A percentile compares a stretch with the other conserved stretches of the same genome.
phyloP scores from a whole-genome alignment of 2,797 vertebrate species.

The Pachyuromys duprasi region DNA sequence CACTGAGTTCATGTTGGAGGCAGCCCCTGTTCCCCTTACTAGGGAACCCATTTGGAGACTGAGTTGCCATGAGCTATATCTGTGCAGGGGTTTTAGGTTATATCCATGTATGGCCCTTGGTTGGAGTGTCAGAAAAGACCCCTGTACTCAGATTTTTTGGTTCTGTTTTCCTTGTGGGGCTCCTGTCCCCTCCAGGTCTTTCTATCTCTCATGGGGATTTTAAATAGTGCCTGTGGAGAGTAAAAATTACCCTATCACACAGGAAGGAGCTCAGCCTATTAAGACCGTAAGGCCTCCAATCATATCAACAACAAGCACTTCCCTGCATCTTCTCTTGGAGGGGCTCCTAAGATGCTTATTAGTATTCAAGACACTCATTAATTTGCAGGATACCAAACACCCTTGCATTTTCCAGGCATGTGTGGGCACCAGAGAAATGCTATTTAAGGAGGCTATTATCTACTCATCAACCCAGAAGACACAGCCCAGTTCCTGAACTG shows the following conservation, averaged over 20 bases:
- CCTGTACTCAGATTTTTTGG: no score
- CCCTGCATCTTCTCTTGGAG: background rate
- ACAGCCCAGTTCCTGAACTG: background rate
- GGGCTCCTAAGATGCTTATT: conserved; percentile 19
- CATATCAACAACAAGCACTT: background rate
- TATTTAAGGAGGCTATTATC: conserved; percentile 28
- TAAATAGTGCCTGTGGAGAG: background rate
- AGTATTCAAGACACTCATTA: conserved; percentile 57
- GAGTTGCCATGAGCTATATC: no score
- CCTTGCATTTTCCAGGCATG: background rate
- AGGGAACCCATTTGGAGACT: no score
- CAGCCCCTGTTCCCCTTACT: no score
- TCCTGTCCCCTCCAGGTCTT: no score
- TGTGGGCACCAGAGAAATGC: conserved; percentile 19
- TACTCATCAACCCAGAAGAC: conserved; percentile 48
- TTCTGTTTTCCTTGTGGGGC: no score
- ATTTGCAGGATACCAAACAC: background rate
- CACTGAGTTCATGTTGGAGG: no score
- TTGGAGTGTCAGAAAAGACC: no score
- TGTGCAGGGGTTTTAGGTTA: no score
- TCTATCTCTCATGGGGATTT: background rate
- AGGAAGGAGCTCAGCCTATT: conserved; percentile 32
- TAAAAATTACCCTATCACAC: background rate
- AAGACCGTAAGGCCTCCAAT: background rate
- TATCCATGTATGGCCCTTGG: no score